phyloP scores from a whole-genome alignment of 2,797 vertebrate genomes.

The Ara ararauna region DNA sequence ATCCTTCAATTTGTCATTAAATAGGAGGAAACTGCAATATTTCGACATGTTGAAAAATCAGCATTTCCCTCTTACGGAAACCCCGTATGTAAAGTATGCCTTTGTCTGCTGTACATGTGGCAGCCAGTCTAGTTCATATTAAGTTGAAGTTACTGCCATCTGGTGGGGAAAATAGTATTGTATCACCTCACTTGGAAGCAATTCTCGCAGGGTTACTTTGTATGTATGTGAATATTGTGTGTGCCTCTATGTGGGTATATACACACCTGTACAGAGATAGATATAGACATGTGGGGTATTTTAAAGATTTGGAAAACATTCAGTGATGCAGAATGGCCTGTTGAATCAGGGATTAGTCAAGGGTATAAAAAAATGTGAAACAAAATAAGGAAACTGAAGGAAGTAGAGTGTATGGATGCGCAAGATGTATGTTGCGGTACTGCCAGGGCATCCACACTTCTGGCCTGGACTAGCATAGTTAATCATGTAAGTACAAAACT shows the following conservation, averaged over 20 bases:
- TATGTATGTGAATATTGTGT: not conserved
- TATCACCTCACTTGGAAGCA: not conserved
- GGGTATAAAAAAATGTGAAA: not conserved
- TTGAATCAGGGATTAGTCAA: not conserved
- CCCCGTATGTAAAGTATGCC: conserved; percentile 16
- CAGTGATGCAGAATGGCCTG: not conserved
- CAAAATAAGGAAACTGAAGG: not conserved
- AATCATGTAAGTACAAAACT: not conserved
- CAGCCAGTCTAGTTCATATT: conserved; percentile 55
- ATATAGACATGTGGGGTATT: not conserved
- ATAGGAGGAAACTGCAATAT: conserved; percentile 10
- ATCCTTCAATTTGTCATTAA: conserved; percentile 23
- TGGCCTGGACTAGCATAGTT: not conserved
- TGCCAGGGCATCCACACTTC: not conserved
- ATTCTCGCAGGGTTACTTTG: not conserved
- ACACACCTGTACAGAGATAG: not conserved
- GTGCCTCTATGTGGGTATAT: not conserved
- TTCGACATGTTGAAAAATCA: not conserved
- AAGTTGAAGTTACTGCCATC: conserved; percentile 81
- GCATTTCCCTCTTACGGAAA: conserved; percentile 21
- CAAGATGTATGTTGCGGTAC: not conserved
- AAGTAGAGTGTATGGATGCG: not conserved
- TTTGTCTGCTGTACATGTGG: conserved; percentile 64
- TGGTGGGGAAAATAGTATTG: conserved; percentile 70
- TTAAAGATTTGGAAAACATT: not conserved